These are phyloP conservation scores for Phortica okadai DNA, from an alignment of 2,888 invertebrate genomes.

Conservation along the genomic window DNA sequence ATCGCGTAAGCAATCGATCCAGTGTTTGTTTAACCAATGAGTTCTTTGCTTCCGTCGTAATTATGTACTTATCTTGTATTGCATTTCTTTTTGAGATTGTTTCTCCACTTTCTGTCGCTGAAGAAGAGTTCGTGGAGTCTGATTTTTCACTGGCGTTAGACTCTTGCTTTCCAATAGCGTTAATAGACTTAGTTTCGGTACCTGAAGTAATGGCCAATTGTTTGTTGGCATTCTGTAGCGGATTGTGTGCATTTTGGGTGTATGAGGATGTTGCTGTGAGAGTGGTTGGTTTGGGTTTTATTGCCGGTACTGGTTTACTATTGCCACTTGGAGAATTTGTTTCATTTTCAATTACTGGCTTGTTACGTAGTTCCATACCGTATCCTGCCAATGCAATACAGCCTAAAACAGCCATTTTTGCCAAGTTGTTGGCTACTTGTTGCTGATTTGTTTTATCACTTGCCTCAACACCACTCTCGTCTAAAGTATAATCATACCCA, in stretches of 20 bases:
- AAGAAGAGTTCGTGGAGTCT: slow-evolving; percentile 59
- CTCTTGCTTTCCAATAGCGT: slow-evolving; percentile 60
- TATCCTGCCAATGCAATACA: slow-evolving; percentile 90
- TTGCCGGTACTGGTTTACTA: slow-evolving; percentile 48
- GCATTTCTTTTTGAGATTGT: slow-evolving; percentile 28
- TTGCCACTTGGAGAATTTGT: slow-evolving; percentile 47
- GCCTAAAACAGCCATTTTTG: slow-evolving; percentile 90
- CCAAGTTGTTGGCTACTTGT: slow-evolving; percentile 94
- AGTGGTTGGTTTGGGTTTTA: slow-evolving; percentile 51
- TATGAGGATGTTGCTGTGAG: slow-evolving; percentile 62
- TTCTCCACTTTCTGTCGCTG: slow-evolving; percentile 43
- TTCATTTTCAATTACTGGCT: slow-evolving; percentile 58
- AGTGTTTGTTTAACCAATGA: slow-evolving; percentile 81
- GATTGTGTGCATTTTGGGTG: slow-evolving; percentile 76
- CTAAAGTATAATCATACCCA: slow-evolving; percentile 96
- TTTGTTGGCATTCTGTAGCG: slow-evolving; percentile 71
- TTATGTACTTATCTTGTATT: slow-evolving; percentile 67
- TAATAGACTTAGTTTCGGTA: slow-evolving; percentile 53
- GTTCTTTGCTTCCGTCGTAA: slow-evolving; percentile 77
- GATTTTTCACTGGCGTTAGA: slow-evolving; percentile 66
- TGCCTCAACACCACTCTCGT: slow-evolving; percentile 95
- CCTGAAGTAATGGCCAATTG: slow-evolving; percentile 66
- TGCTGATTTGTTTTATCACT: slow-evolving; percentile 91
- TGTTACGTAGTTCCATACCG: slow-evolving; percentile 64
- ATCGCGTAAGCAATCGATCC: slow-evolving; percentile 89